These are phyloP conservation scores for Calyptommatus sinebrachiatus DNA, from an alignment of 2,113 vertebrate species.

Conservation along the genomic window DNA sequence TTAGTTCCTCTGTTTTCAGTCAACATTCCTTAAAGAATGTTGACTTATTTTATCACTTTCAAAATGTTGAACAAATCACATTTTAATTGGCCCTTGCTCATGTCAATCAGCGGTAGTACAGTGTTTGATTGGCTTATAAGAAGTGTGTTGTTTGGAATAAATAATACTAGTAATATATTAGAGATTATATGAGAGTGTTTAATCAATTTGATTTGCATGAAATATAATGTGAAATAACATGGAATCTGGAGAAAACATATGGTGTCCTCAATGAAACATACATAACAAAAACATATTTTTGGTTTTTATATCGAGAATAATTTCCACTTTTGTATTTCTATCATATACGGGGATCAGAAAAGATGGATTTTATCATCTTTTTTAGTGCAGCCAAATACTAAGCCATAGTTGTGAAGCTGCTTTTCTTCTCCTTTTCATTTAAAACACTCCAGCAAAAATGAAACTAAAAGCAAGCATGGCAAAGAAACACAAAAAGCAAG, in stretches of 20 bases:
- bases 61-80: too few species aligned
- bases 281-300: conserved; percentile 34
- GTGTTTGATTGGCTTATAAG: too few species aligned
- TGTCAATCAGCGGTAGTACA: too few species aligned
- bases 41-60: too few species aligned
- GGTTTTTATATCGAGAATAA: conserved; percentile 42
- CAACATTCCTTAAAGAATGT: too few species aligned
- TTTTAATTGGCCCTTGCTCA: too few species aligned
- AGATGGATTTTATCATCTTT: conserved; percentile 48
- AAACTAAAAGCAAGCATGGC: conserved; percentile 60
- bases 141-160: too few species aligned
- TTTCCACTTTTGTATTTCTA: conserved; percentile 48
- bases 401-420: conserved; percentile 68
- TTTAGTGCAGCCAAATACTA: conserved; percentile 64
- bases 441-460: conserved; percentile 64
- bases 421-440: conserved; percentile 72
- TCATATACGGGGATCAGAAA: conserved; percentile 19
- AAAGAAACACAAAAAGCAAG: conserved; percentile 76
- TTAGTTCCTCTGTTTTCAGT: too few species aligned
- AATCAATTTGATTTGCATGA: conserved; percentile 25
- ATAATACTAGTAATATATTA: too few species aligned
- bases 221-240: conserved; percentile 34
- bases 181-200: not conserved
- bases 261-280: conserved; percentile 33
- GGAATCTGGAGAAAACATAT: conserved; percentile 16